These are phyloP conservation scores for Fundulus diaphanus DNA, from an alignment of 2,797 vertebrate genomes.

Conservation along the genomic window DNA sequence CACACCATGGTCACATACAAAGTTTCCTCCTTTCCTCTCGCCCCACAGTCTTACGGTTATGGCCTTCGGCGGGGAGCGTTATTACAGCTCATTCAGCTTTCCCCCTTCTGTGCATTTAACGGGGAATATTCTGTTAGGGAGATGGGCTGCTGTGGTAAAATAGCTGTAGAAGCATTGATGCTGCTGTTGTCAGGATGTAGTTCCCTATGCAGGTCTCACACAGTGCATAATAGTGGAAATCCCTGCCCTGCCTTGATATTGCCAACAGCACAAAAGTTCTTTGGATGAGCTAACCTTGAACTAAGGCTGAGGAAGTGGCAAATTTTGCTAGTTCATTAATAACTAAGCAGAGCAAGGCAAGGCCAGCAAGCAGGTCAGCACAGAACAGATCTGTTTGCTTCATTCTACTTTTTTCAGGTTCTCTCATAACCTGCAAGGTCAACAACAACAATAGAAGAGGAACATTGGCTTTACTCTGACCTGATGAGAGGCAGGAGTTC, in stretches of 20 bases:
- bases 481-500: slow-evolving; percentile 61
- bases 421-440: slow-evolving; percentile 69
- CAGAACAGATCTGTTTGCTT: slow-evolving; percentile 43
- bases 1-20: slow-evolving; percentile 79
- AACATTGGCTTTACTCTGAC: slow-evolving; percentile 59
- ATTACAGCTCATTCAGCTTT: slow-evolving; percentile 55
- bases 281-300: slow-evolving; percentile 63
- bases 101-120: slow-evolving; percentile 42
- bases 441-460: slow-evolving; percentile 69
- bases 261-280: slow-evolving; percentile 31
- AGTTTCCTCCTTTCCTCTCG: slow-evolving; percentile 68
- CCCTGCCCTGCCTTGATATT: slow-evolving; percentile 28
- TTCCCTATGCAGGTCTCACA: slow-evolving; percentile 30
- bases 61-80: slow-evolving; percentile 60
- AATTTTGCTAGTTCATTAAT: slow-evolving; percentile 68
- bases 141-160: slow-evolving; percentile 37
- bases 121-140: slow-evolving; percentile 51
- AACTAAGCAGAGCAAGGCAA: slow-evolving; percentile 35
- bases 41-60: slow-evolving; percentile 70
- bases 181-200: slow-evolving; percentile 23
- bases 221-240: slow-evolving; percentile 25
- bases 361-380: slow-evolving; percentile 57
- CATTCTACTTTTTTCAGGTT: slow-evolving; percentile 64
- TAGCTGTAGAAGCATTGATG: slow-evolving; percentile 2
- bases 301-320: slow-evolving; percentile 50